phyloP scores from a whole-genome alignment of 2,797 vertebrate genomes.

The Onychomys torridus region DNA sequence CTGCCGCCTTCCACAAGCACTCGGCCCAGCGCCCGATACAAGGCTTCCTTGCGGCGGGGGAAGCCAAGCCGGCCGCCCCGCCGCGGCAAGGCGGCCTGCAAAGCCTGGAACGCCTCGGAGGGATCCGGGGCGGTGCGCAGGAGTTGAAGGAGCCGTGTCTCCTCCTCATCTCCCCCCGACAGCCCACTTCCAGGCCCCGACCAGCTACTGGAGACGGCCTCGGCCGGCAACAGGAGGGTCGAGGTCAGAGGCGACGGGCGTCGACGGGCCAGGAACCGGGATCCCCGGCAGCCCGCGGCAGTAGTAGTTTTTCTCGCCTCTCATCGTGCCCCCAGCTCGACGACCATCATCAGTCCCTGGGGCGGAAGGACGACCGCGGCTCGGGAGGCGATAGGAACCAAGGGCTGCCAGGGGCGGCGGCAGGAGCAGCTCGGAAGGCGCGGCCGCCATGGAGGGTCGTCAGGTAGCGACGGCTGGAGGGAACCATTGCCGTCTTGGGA shows the following conservation, averaged over 20 bases:
- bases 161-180: constrained; percentile 75
- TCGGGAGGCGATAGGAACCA: constrained; percentile 34
- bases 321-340: constrained; percentile 71
- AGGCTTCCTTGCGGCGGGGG: constrained; percentile 74
- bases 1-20: constrained; percentile 77
- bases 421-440: constrained; percentile 46
- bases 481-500: constrained; percentile 74
- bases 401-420: constrained; percentile 21
- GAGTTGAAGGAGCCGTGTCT: constrained; percentile 76
- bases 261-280: constrained; percentile 70
- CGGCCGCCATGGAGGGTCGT: constrained; percentile 75
- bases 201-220: constrained; percentile 63
- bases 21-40: constrained; percentile 80
- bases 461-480: background rate
- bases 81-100: constrained; percentile 80
- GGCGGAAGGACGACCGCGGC: constrained; percentile 55
- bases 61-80: constrained; percentile 78
- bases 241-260: constrained; percentile 68
- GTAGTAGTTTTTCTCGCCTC: constrained; percentile 79
- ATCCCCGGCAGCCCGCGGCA: constrained; percentile 76
- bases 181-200: constrained; percentile 55
- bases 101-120: constrained; percentile 80
- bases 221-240: constrained; percentile 67
- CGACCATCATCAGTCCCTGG: constrained; percentile 76
- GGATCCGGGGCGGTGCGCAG: constrained; percentile 75